phyloP scores from a whole-genome alignment of 2,113 vertebrate species.

The Fregata magnificens region DNA sequence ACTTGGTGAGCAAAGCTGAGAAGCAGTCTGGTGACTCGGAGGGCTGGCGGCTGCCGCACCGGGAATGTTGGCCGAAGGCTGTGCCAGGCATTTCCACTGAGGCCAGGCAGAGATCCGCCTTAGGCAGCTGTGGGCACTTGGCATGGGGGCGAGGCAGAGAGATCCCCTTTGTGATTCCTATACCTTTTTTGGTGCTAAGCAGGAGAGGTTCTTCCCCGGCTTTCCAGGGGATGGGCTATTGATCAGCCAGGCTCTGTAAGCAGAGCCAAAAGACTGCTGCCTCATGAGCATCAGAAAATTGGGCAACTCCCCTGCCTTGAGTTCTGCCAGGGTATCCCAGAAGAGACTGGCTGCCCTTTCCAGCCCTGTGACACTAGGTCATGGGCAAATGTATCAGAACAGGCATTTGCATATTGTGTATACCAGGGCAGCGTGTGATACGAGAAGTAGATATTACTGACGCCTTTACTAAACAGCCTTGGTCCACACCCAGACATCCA shows the following conservation, averaged over 20 bases:
- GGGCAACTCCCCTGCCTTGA: not conserved
- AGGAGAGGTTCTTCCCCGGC: not conserved
- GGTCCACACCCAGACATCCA: not conserved
- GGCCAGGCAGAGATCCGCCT: not conserved
- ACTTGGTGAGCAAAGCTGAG: not conserved
- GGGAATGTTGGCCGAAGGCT: slow-evolving; percentile 37
- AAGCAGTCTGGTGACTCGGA: not conserved
- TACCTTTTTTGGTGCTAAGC: slow-evolving; percentile 41
- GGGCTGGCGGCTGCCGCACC: not conserved
- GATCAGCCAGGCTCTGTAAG: not conserved
- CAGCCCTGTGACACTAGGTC: not conserved
- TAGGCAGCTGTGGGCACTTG: not conserved
- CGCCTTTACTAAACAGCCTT: not conserved
- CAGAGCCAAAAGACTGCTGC: not conserved
- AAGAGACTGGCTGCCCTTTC: not conserved
- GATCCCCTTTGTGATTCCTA: slow-evolving; percentile 43
- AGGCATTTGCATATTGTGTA: not conserved
- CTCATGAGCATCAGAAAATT: rapidly evolving
- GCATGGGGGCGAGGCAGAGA: not conserved
- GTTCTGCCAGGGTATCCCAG: not conserved
- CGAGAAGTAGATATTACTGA: not conserved
- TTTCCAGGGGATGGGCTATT: not conserved
- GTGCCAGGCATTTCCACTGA: not conserved
- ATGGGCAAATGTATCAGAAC: not conserved
- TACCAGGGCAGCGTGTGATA: not conserved